Evolutionary conservation across 2,888 invertebrate species (phyloP), one percentile per base, ranked within the genome.

Genomic region (Pegoplata infirma): DNA sequence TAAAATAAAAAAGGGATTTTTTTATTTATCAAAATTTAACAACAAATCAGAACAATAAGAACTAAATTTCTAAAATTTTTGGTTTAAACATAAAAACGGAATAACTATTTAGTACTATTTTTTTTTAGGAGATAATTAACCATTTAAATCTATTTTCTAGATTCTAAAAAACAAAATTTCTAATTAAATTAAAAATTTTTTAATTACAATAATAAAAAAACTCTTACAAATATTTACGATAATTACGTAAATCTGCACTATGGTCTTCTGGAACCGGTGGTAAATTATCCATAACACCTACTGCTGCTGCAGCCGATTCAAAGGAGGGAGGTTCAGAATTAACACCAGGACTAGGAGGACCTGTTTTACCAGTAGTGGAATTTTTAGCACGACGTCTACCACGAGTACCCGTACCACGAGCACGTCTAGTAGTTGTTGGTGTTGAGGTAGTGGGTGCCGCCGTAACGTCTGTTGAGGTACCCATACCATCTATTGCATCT

Each of bases 191-290:
- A 68, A 40, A 3, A 51, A 44, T 21, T 17, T 25, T 14, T 12
- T 44, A 59, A 36, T 28, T 14, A 1, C 44, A 63, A 23, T 32
- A 5, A 59, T n/a, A n/a, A 61, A 58, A 51, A 76, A 76, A 80
- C 68, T n/a, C n/a, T 89, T 88, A 90, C 87, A 89, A 88, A 87
- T 89, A 90, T 85, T 90, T 90, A 81, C 89, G 88, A 85, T 89
- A 90, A 82, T 88, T 89, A 49, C 88, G 86, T 81, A 88, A 82
- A 82, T 88, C 88, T 59, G 79, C 79, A 47, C 82, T 85, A 80
- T 87, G 87, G 23, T 86, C 85, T n/a, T 88, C 88, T 69, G 78
- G 73, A n/a, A 86, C 85, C 8, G 81, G 82, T 21, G 82, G 80
- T 49, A 85, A 61, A 81, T 83, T 85, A 59, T 84, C 84, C 19